A percentile compares a stretch with the other conserved stretches of the same genome.
Evolutionary conservation across 2,797 vertebrate genomes (phyloP).

Genomic region (Momotus momota): DNA sequence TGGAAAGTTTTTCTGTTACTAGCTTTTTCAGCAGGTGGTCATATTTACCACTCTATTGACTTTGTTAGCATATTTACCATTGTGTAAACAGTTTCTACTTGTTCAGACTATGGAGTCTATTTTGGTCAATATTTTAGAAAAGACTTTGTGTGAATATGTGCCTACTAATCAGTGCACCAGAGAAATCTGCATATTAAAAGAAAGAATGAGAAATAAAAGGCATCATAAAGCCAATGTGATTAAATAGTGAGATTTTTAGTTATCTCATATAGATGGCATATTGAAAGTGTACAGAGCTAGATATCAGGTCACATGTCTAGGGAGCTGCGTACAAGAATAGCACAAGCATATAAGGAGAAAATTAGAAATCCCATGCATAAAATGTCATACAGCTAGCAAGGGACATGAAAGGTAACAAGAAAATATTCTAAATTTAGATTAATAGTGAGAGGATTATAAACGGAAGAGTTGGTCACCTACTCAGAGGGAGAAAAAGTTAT

Average conservation of each 20-base stretch:
- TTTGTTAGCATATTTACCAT: constrained; percentile 7
- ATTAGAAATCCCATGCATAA: constrained; percentile 28
- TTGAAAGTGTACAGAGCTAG: background rate
- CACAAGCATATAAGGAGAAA: constrained; percentile 3
- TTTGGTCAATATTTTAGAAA: background rate
- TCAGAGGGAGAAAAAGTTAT: background rate
- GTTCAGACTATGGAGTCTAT: background rate
- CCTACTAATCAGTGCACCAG: background rate
- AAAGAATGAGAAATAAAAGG: background rate
- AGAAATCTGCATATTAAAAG: background rate
- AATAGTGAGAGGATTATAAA: background rate
- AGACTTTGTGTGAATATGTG: background rate
- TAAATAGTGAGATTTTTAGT: background rate
- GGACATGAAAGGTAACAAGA: constrained; percentile 1
- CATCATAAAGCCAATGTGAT: background rate
- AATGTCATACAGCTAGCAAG: constrained; percentile 33
- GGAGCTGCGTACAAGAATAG: constrained; percentile 13
- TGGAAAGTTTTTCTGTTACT: background rate
- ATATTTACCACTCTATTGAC: constrained; percentile 23
- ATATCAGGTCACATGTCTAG: background rate
- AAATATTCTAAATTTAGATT: constrained; percentile 39
- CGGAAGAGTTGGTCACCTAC: background rate
- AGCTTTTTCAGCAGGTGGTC: constrained; percentile 11
- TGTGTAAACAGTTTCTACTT: background rate
- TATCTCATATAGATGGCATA: background rate